Evolutionary conservation across 2,888 invertebrate species (phyloP), one percentile per base, ranked within the genome.

Genomic region (Odontocerum albicorne): DNA sequence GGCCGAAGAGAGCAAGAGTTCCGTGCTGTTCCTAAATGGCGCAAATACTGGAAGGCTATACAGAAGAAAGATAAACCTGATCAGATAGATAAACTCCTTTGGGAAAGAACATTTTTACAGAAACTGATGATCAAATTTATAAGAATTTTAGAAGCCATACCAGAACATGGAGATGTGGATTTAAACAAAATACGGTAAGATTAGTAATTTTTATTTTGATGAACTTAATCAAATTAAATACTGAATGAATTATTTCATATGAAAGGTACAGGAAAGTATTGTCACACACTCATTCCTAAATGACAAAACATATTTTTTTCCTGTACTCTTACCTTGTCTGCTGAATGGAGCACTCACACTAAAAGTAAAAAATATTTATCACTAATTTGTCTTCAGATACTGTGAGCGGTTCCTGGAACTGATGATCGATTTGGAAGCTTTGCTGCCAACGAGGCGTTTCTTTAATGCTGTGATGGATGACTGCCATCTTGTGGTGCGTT

Each of bases 381-480:
- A 38, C n/a, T 39, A n/a, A 40, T 46, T 39, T 61, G 21, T 50
- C 64, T 65, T 10, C 57, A 86, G 75, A 63, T 97, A 95, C 70
- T 96, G 96, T 72, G 98, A 99, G 75, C 81, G 97, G 36, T 97
- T 98, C 73, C 71, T 99, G 58, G 97, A 99, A 74, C 78, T 99
- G 61, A 82, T 98, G 73, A 96, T 97, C 52, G 99, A 99, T 71
- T 77, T 99, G 63, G 97, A 98, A 68, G 95, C 97, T 1, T 77
- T 97, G 61, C 73, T 99, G 65, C 96, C 96, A 0, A 99, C 98
- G 0, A 82, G 99, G 31, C 82, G 99, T 43, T 99, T 97, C 74
- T 96, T 99, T 73, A 97, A 98, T 73, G 92, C 92, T 0, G 87
- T 99, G 1, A 81, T 99, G 72, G 96, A 98, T 68, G 95, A 96